Percentiles rank a stretch among this genome's conserved stretches.
These are phyloP conservation scores for Priocnemis perturbator DNA, from an alignment of 2,888 invertebrate genomes.

Conservation along the genomic window DNA sequence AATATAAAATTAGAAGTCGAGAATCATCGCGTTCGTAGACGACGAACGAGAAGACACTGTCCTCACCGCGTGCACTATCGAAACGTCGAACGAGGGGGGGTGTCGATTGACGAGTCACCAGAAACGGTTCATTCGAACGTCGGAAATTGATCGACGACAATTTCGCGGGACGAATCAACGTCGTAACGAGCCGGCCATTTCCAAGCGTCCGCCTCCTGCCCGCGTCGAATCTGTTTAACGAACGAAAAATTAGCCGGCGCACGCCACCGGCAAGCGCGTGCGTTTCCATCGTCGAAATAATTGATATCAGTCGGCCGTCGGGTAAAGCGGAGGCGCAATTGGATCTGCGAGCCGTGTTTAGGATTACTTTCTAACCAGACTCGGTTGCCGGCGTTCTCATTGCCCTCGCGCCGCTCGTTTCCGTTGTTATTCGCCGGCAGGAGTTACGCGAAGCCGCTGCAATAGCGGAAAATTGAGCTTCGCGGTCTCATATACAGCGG, in stretches of 20 bases:
- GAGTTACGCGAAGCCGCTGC: no score
- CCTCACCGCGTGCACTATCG: no score
- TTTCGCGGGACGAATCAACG: neutral
- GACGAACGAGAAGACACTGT: neutral
- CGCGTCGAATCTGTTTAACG: slow-evolving; percentile 5
- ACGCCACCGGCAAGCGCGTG: neutral
- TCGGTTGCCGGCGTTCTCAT: no score
- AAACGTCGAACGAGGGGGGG: neutral
- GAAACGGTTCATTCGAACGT: neutral
- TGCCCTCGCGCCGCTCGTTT: no score
- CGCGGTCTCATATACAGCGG: no score
- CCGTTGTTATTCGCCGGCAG: no score
- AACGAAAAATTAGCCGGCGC: neutral
- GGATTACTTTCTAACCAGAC: no score
- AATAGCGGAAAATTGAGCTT: no score
- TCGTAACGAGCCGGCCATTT: neutral
- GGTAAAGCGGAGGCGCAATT: no score
- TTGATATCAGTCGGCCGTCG: neutral
- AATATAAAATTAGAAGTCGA: neutral
- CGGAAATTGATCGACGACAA: slow-evolving; percentile 5
- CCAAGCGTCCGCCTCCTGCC: neutral
- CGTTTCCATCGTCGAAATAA: neutral
- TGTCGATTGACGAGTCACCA: neutral
- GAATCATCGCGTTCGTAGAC: neutral
- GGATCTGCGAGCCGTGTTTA: no score